Evolutionary conservation across 1,140 invertebrate genomes (phyloP).

Genomic region (Eumeta japonica): DNA sequence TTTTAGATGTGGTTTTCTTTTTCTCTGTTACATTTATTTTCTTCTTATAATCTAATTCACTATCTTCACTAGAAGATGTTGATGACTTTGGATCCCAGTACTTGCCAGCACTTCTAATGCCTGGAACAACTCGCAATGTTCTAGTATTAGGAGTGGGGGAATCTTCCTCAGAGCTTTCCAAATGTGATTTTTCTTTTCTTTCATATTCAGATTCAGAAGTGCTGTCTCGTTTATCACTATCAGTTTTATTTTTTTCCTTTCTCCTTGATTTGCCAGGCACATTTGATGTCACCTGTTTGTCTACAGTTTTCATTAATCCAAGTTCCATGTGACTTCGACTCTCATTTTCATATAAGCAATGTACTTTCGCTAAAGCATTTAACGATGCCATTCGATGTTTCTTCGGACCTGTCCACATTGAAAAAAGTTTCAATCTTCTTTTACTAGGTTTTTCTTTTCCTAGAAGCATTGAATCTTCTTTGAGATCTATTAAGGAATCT

Average conservation of each 20-base stretch:
- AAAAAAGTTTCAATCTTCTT: constrained; percentile 43
- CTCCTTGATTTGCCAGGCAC: constrained; percentile 29
- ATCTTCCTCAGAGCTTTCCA: constrained; percentile 50
- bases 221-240: constrained; percentile 44
- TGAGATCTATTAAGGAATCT: constrained; percentile 45
- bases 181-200: constrained; percentile 42
- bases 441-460: constrained; percentile 48
- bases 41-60: constrained; percentile 48
- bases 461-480: constrained; percentile 32
- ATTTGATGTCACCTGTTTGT: constrained; percentile 34
- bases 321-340: constrained; percentile 68
- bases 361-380: constrained; percentile 88
- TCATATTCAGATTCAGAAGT: constrained; percentile 55
- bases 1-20: constrained; percentile 38
- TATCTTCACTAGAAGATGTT: constrained; percentile 59
- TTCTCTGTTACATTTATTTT: constrained; percentile 29
- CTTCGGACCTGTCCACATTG: constrained; percentile 67
- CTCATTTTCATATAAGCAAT: constrained; percentile 88
- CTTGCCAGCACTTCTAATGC: constrained; percentile 73
- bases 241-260: constrained; percentile 47
- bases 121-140: constrained; percentile 69
- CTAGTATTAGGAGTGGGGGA: constrained; percentile 56
- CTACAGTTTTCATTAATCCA: constrained; percentile 54
- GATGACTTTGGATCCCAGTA: constrained; percentile 77
- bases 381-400: constrained; percentile 81